These are phyloP conservation scores for Penaeus monodon DNA, from an alignment of 2,888 invertebrate genomes.

Conservation along the genomic window DNA sequence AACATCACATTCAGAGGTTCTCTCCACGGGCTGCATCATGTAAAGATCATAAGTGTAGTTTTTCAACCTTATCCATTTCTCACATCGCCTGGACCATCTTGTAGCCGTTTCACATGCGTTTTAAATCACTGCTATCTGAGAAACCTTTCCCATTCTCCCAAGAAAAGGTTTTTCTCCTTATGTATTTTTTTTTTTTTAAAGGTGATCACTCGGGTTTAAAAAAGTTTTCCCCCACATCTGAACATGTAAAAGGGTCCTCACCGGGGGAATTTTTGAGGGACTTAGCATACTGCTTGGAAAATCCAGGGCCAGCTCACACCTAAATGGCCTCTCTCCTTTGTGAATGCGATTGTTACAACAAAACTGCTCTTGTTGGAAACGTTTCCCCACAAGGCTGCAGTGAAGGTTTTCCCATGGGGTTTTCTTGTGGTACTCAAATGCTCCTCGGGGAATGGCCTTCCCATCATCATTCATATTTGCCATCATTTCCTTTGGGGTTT, in stretches of 20 bases:
- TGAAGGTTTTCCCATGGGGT: slow-evolving; percentile 38
- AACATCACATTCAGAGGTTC: slow-evolving; percentile 38
- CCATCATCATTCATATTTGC: slow-evolving; percentile 42
- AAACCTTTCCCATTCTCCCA: slow-evolving; percentile 51
- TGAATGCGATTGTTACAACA: slow-evolving; percentile 39
- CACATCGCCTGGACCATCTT: slow-evolving; percentile 19
- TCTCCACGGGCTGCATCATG: slow-evolving; percentile 28
- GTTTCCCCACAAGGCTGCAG: slow-evolving; percentile 31
- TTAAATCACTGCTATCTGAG: slow-evolving; percentile 23
- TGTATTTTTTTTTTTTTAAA: slow-evolving; percentile 50
- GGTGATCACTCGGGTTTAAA: slow-evolving; percentile 41
- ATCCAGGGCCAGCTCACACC: slow-evolving; percentile 49
- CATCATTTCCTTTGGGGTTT: slow-evolving; percentile 23
- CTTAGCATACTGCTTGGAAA: slow-evolving; percentile 49
- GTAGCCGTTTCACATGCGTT: slow-evolving; percentile 29
- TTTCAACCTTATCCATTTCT: slow-evolving; percentile 23
- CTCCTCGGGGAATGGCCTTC: slow-evolving; percentile 30
- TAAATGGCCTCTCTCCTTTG: slow-evolving; percentile 47
- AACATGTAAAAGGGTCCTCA: slow-evolving; percentile 54
- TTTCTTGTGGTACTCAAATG: slow-evolving; percentile 42
- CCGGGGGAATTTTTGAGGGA: slow-evolving; percentile 50
- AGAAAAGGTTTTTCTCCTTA: slow-evolving; percentile 39
- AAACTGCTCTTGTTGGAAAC: slow-evolving; percentile 38
- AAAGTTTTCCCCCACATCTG: slow-evolving; percentile 55
- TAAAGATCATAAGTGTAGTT: slow-evolving; percentile 26